phyloP scores from a whole-genome alignment of 2,113 vertebrate species.

The Epinephelus lanceolatus region DNA sequence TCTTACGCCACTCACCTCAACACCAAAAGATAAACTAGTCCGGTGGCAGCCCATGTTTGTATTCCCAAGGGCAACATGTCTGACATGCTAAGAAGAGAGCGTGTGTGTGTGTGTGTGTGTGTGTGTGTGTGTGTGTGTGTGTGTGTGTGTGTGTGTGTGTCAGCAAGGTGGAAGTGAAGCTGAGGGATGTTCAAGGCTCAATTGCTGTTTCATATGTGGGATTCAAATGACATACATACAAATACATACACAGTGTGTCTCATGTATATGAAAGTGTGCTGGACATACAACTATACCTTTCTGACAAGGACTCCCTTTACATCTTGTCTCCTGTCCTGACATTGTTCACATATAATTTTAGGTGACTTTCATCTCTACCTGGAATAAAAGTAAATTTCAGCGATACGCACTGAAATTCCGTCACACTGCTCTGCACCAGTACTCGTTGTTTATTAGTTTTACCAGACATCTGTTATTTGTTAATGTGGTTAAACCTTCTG shows the following conservation, averaged over 20 bases:
- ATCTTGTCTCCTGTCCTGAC: neutral
- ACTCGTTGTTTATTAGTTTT: neutral
- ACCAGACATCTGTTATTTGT: conserved; percentile 3
- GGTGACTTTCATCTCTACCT: neutral
- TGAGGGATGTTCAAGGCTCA: conserved; percentile 2
- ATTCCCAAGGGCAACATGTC: conserved; percentile 42
- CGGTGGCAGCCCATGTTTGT: conserved; percentile 46
- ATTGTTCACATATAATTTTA: neutral
- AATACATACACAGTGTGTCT: neutral
- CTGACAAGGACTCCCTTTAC: neutral
- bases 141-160: conserved; percentile 6
- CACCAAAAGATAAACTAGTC: conserved; percentile 23
- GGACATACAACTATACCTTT: neutral
- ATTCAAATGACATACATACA: neutral
- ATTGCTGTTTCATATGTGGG: neutral
- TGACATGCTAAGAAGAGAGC: conserved; percentile 32
- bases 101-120: neutral
- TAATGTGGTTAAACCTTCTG: neutral
- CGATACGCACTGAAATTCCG: neutral
- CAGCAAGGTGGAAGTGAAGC: neutral
- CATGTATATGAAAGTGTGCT: neutral
- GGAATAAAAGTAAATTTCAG: neutral
- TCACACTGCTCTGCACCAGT: neutral
- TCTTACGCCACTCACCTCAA: conserved; percentile 36
- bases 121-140: neutral